Percentiles rank a stretch among this genome's conserved stretches.
These are phyloP conservation scores for human DNA, from an alignment of 2,113 vertebrate genomes.

Conservation along the genomic window GRCh38 chr2:132861001-132861500, in stretches of 20 bases:
- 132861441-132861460: not conserved
- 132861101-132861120: constrained; percentile 6
- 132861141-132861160: not conserved
- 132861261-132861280: not conserved
- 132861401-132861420: not conserved
- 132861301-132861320: not conserved
- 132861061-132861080: not conserved
- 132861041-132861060: not conserved
- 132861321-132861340: not conserved
- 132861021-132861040: constrained; percentile 45
- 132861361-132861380: not conserved
- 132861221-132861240: not conserved
- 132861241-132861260: not conserved
- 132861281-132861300: not conserved
- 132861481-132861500: not conserved
- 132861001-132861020: constrained; percentile 68
- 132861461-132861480: not conserved
- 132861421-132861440: not conserved
- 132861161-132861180: not conserved
- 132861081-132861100: constrained; percentile 27
- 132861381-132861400: not conserved
- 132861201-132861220: not conserved
- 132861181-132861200: not conserved
- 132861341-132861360: not conserved
- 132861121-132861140: not conserved